Base-by-base conservation (phyloP, 2,113 vertebrate genomes). In the Chelonoidis abingdonii region DNA sequence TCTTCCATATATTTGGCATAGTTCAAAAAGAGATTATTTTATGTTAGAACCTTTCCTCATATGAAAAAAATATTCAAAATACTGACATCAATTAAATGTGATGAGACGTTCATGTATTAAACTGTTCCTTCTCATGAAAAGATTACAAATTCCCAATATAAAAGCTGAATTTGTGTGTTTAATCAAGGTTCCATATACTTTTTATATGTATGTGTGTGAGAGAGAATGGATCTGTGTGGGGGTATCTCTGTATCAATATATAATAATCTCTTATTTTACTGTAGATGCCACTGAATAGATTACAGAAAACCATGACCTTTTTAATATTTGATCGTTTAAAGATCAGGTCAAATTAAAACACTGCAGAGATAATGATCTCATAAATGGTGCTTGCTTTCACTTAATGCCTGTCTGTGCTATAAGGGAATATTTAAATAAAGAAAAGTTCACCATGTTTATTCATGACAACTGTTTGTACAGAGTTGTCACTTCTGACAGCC, bases 251-350 rank as follows among this genome's bases (percentile, higher is more conserved):
- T 69, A 21, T 69, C 35, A n/a, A 41, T 75, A 22, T 44, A 41
- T 41, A 75, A 38, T 38, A 75, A 27, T 83, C 84, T 76, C 29
- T 25, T 92, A 92, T 83, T 83, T 19, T 92, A 92, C 78, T 62
- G 65, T 50, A 54, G 50, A 85, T 88, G 56, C 83, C 78, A 92
- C 57, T 88, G 76, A 53, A 54, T 49, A 83, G 90, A 83, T 92
- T 92, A 83, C 57, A 88, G 86, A 75, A 75, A 75, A 44, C 21
- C 38, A 27, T 92, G 90, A 84, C 85, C 87, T 88, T 88, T 88
- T 92, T 87, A 92, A 88, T 92, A 38, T 59, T 54, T 80, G 25
- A 53, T 44, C 56, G 22, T 41, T 69, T 79, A 85, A 89, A 89
- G 92, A 88, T 93, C 72, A 75, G 62, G 62, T 57, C 72, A 44